These are phyloP conservation scores for Himalopsyche phryganea DNA, from an alignment of 1,140 invertebrate species.

Conservation along the genomic window DNA sequence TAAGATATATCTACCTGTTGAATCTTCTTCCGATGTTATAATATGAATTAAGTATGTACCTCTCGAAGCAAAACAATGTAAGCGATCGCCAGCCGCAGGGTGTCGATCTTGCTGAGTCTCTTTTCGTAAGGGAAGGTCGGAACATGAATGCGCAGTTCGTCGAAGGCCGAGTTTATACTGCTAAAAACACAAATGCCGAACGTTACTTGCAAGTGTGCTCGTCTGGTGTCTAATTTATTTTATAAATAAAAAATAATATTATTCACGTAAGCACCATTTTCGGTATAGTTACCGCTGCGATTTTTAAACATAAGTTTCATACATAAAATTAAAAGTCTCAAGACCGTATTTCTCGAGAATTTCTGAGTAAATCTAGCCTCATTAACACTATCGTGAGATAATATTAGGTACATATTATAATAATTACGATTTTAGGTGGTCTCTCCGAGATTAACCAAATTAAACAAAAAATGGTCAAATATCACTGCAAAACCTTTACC, in stretches of 20 bases:
- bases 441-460: too few species aligned
- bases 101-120: conserved; percentile 95
- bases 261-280: neutral
- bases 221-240: neutral
- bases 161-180: conserved; percentile 99
- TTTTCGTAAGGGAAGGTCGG: conserved; percentile 99
- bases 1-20: too few species aligned
- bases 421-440: too few species aligned
- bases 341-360: too few species aligned
- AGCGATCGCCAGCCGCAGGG: conserved; percentile 89
- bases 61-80: conserved; percentile 93
- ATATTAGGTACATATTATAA: too few species aligned
- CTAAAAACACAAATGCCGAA: conserved; percentile 57
- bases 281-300: neutral
- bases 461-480: too few species aligned
- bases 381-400: too few species aligned
- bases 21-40: too few species aligned
- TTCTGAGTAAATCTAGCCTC: too few species aligned
- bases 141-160: conserved; percentile 89
- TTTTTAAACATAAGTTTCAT: too few species aligned
- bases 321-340: too few species aligned
- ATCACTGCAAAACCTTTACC: too few species aligned
- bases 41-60: conserved; percentile 41
- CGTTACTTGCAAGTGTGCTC: conserved; percentile 26
- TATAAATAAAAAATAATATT: neutral